Evolutionary conservation across 1,140 invertebrate species (phyloP).

Genomic region (Drosophila varians): DNA sequence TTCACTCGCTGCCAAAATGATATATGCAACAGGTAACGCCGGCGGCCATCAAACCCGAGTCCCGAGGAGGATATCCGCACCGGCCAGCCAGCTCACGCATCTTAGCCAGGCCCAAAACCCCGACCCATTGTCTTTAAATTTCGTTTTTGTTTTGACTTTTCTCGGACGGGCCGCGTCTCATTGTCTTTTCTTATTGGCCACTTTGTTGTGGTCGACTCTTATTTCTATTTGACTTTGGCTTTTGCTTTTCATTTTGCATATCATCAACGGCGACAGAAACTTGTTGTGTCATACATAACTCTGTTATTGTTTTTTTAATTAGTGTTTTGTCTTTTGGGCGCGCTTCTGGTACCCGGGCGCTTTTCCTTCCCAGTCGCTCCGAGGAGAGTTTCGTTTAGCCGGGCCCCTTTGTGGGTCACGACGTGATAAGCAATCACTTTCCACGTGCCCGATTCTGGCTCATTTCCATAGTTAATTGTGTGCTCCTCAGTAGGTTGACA

Average conservation of each 20-base stretch:
- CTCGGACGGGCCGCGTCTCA: no score
- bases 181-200: conserved; percentile 56
- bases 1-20: conserved; percentile 22
- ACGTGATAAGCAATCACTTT: conserved; percentile 63
- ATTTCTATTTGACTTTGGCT: conserved; percentile 38
- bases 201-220: conserved; percentile 53
- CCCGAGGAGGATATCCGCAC: conserved; percentile 71
- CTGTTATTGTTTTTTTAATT: conserved; percentile 54
- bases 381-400: conserved; percentile 4
- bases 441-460: conserved; percentile 66
- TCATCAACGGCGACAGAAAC: conserved; percentile 48
- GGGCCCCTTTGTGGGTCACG: conserved; percentile 31
- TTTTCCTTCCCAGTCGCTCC: conserved; percentile 35
- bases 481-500: conserved; percentile 17
- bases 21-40: conserved; percentile 54
- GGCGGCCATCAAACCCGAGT: conserved; percentile 27
- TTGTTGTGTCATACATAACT: conserved; percentile 65
- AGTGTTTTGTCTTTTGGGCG: conserved; percentile 31
- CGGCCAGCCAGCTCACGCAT: conserved; percentile 33
- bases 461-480: conserved; percentile 71
- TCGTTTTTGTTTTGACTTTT: conserved; percentile 21
- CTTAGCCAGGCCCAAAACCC: conserved; percentile 17
- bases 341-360: conserved; percentile 16
- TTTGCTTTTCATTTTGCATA: conserved; percentile 60
- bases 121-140: conserved; percentile 44